Evolutionary conservation across 2,888 invertebrate genomes (phyloP), one percentile per base, ranked within the genome.

Genomic region (Heliconius sara): DNA sequence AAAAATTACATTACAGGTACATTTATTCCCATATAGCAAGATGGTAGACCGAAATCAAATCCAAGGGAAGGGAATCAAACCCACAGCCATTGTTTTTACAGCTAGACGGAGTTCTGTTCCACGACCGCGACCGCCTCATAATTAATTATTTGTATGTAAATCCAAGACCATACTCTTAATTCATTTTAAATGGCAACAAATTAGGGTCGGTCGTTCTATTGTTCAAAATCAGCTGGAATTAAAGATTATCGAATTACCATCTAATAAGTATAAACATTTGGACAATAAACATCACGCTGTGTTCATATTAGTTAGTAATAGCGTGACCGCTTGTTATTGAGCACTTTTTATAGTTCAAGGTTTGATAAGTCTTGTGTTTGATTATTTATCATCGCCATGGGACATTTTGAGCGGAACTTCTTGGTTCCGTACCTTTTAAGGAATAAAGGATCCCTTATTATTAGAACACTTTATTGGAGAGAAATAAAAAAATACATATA

Each of bases 311-410:
- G 87, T 83, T 82, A 66, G 79, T 88, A 88, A 89, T 91, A 84
- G 88, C 90, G 91, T 91, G 90, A 90, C 90, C 88, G 85, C 86
- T 84, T 83, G 88, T 85, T 89, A 90, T 92, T 92, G 89, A 89
- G 88, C 87, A 71, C 60, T 79, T 67, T 88, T 88, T 91, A 93
- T 89, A 93, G 93, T 92, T 93, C 94, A 93, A 92, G 93, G 92
- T 79, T 85, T 87, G 85, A 86, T 80, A 81, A 74, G 47, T 73
- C 74, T 63, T 78, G 68, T 80, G 80, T 57, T 43, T 70, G 22
- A 47, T 27, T 30, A 47, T 65, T 71, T 43, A 63, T 63, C 10
- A 39, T 76, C 43, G 70, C 25, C 19, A 70, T 70, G 25, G 70
- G 70, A 70, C 43, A 25, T 9, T 70, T 70, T 43, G 19, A 5